These are phyloP conservation scores for Gavialis gangeticus DNA, from an alignment of 2,113 vertebrate genomes.

Conservation along the genomic window DNA sequence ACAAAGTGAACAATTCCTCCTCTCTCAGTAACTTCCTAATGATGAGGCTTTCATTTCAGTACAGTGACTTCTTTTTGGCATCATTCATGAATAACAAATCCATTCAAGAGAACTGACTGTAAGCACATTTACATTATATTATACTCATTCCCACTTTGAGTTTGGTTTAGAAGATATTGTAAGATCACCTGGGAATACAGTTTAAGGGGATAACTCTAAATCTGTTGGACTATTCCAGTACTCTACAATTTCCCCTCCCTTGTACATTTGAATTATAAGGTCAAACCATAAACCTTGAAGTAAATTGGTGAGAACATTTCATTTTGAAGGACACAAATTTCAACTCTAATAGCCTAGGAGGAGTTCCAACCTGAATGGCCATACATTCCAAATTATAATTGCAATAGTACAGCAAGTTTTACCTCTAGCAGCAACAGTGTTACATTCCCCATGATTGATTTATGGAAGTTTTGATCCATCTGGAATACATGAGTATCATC, in stretches of 20 bases:
- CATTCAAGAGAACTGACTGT: not conserved
- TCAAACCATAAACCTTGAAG: not conserved
- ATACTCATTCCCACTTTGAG: not conserved
- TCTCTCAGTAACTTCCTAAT: not conserved
- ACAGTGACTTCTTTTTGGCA: not conserved
- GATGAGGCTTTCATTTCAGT: not conserved
- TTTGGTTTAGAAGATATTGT: not conserved
- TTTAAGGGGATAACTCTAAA: not conserved
- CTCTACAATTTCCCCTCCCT: not conserved
- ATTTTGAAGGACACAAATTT: not conserved
- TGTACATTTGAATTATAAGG: not conserved
- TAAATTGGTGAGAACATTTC: not conserved
- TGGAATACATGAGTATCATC: rapidly evolving
- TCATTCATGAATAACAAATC: not conserved
- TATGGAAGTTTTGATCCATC: not conserved
- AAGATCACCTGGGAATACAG: not conserved
- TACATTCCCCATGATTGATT: not conserved
- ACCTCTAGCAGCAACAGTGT: not conserved
- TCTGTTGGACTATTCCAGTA: not conserved
- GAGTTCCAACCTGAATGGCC: not conserved
- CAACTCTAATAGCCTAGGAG: not conserved
- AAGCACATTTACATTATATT: not conserved
- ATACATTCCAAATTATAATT: not conserved
- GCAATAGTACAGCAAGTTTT: not conserved
- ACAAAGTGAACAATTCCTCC: not conserved